A percentile compares a stretch with the other conserved stretches of the same genome.
Evolutionary conservation across 2,888 invertebrate species (phyloP).

Genomic region (Orchesellides sinensis): DNA sequence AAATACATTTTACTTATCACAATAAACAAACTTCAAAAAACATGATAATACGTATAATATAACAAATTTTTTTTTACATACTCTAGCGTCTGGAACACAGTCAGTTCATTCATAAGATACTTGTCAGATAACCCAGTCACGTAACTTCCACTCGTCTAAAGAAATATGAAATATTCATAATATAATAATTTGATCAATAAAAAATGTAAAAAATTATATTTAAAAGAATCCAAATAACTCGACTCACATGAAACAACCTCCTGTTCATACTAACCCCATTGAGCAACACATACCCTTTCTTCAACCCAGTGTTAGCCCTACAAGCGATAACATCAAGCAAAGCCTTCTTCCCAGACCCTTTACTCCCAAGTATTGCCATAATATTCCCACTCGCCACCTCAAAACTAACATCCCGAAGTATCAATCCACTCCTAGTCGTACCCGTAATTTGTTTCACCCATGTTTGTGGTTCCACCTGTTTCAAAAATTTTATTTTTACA

Average conservation of each 20-base stretch:
- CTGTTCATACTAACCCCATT: slow-evolving; percentile 91
- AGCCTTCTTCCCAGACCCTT: slow-evolving; percentile 96
- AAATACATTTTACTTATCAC: no score
- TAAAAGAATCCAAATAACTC: slow-evolving; percentile 76
- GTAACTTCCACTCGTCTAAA: slow-evolving; percentile 72
- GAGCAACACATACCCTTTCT: slow-evolving; percentile 88
- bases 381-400: slow-evolving; percentile 95
- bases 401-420: slow-evolving; percentile 94
- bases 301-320: slow-evolving; percentile 76
- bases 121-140: slow-evolving; percentile 71
- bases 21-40: no score
- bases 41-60: no score
- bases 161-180: neutral
- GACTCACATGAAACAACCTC: slow-evolving; percentile 89
- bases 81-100: slow-evolving; percentile 90
- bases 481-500: neutral
- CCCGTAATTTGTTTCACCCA: slow-evolving; percentile 87
- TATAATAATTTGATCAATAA: no score
- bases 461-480: slow-evolving; percentile 87
- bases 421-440: slow-evolving; percentile 88
- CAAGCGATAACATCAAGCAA: slow-evolving; percentile 90
- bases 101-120: slow-evolving; percentile 84
- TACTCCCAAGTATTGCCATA: slow-evolving; percentile 92
- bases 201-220: neutral
- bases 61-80: no score